Conservation (phyloP, 2,113 vertebrate genomes). For the Eurystomus gularis region DNA sequence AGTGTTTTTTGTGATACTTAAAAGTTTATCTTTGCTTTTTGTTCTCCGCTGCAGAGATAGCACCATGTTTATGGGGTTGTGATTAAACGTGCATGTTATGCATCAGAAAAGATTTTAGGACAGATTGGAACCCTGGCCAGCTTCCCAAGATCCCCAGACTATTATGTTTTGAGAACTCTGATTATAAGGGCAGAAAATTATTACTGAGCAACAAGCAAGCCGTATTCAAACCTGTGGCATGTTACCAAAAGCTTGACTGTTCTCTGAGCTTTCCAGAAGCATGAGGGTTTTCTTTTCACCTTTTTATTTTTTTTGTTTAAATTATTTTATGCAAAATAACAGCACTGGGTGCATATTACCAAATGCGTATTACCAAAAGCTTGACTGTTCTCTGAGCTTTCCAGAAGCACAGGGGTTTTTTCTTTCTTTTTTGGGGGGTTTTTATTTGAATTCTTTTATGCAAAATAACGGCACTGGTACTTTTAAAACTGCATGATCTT, state of each 20-base stretch:
- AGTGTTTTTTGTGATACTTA: neutral
- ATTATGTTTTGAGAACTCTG: constrained; percentile 36
- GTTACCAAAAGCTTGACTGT: neutral
- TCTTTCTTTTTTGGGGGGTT: neutral
- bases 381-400: neutral
- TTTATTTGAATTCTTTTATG: neutral
- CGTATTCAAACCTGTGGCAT: neutral
- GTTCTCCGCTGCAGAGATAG: neutral
- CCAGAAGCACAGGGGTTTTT: neutral
- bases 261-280: neutral
- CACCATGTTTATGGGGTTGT: neutral
- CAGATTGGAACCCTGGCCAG: constrained; percentile 1
- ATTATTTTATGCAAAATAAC: neutral
- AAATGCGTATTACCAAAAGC: neutral
- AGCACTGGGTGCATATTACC: neutral
- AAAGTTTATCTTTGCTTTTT: neutral
- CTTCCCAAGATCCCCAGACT: constrained; percentile 15
- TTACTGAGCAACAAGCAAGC: neutral
- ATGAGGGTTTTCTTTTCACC: accelerated
- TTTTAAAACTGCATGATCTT: neutral
- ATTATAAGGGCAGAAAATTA: constrained; percentile 54
- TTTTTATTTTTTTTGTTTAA: neutral
- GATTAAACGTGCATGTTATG: neutral
- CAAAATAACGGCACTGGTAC: neutral
- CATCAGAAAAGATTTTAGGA: constrained; percentile 17